These are phyloP conservation scores for Crioceris asparagi DNA, from an alignment of 2,888 invertebrate genomes.

Conservation along the genomic window DNA sequence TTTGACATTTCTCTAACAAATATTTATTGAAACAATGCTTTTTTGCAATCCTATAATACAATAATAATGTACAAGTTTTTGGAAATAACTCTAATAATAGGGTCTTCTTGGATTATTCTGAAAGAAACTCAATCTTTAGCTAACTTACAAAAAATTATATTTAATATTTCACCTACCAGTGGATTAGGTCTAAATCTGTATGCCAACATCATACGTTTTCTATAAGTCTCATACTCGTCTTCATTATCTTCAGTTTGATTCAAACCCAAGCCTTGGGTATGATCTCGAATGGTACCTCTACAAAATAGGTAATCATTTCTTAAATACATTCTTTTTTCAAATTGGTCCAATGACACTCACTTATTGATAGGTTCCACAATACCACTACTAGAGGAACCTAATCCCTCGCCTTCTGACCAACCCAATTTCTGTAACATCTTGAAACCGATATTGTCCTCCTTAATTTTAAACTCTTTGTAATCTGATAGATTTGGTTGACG, in stretches of 20 bases:
- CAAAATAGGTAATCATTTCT: slow-evolving; percentile 17
- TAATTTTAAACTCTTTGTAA: slow-evolving; percentile 91
- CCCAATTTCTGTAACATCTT: slow-evolving; percentile 96
- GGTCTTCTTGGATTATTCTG: slow-evolving; percentile 83
- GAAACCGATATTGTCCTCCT: slow-evolving; percentile 90
- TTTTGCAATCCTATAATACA: too few species aligned
- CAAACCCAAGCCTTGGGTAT: slow-evolving; percentile 75
- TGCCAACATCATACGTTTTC: slow-evolving; percentile 97
- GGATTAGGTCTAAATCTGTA: slow-evolving; percentile 96
- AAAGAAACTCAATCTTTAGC: slow-evolving; percentile 31
- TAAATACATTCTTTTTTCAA: too few species aligned
- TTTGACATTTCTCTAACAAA: too few species aligned
- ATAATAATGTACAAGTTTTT: too few species aligned
- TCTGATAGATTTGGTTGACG: slow-evolving; percentile 88
- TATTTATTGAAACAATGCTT: too few species aligned
- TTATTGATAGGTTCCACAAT: slow-evolving; percentile 91
- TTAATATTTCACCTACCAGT: slow-evolving; percentile 52
- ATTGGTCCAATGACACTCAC: too few species aligned
- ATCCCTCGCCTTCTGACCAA: slow-evolving; percentile 90
- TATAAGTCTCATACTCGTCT: slow-evolving; percentile 93
- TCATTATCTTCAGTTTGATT: slow-evolving; percentile 68
- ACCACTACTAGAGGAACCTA: slow-evolving; percentile 80
- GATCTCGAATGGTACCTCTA: slow-evolving; percentile 58
- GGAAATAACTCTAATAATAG: slow-evolving; percentile 63
- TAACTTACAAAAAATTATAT: neutral